Evolutionary conservation across 2,888 invertebrate species (phyloP).

Genomic region (Petrophora chlorosata): DNA sequence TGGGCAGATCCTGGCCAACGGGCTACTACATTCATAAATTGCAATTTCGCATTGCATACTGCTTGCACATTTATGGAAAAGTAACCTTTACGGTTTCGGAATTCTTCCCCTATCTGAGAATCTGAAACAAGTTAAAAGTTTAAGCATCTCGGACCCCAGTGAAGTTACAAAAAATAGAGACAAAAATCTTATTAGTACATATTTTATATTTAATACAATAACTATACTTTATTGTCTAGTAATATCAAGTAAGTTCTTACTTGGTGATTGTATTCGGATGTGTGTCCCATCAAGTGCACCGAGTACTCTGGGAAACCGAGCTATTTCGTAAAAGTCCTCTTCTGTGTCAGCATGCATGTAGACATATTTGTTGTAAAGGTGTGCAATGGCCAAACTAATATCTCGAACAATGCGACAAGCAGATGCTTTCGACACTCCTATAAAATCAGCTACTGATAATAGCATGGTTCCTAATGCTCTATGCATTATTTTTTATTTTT

Average conservation of each 20-base stretch:
- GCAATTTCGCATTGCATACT: constrained; percentile 28
- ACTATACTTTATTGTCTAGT: background rate
- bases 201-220: background rate
- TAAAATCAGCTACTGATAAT: background rate
- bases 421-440: background rate
- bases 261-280: constrained; percentile 4
- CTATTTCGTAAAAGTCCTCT: background rate
- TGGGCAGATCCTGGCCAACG: constrained; percentile 29
- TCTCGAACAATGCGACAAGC: constrained; percentile 4
- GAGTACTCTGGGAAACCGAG: constrained; percentile 3
- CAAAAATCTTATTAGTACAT: background rate
- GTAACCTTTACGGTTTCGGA: constrained; percentile 27
- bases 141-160: background rate
- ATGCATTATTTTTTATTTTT: no score
- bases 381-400: constrained; percentile 1
- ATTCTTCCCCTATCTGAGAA: constrained; percentile 11
- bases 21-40: constrained; percentile 24
- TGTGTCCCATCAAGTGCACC: constrained; percentile 7
- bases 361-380: background rate
- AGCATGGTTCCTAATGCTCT: background rate
- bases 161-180: background rate
- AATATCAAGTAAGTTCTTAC: background rate
- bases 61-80: constrained; percentile 34
- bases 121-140: background rate
- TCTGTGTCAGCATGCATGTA: background rate